These are phyloP conservation scores for Apodemus speciosus DNA, from an alignment of 2,113 vertebrate genomes.

Conservation along the genomic window DNA sequence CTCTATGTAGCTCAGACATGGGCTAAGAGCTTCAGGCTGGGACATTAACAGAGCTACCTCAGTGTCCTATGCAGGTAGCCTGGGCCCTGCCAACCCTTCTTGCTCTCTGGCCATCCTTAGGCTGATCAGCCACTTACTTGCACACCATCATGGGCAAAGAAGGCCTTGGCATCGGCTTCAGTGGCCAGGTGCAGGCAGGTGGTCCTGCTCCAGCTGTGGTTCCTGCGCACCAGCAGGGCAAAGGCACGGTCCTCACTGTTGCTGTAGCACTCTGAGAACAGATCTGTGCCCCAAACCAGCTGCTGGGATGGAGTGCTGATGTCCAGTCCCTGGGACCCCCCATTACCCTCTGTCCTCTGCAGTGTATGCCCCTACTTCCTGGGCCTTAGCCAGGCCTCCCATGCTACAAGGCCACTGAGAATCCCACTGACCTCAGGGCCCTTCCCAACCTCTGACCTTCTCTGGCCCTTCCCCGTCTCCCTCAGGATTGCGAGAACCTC, in stretches of 20 bases:
- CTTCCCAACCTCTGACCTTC: not conserved
- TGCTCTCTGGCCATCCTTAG: fast-evolving
- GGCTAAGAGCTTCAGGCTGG: not conserved
- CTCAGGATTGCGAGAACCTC: fast-evolving
- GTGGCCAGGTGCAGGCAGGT: conserved; percentile 95
- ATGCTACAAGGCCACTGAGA: not conserved
- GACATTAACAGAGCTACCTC: not conserved
- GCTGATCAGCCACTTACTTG: conserved; percentile 86
- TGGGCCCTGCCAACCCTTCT: not conserved
- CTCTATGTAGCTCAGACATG: not conserved
- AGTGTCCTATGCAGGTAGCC: not conserved
- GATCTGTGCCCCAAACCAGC: conserved; percentile 80
- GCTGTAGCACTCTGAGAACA: conserved; percentile 94
- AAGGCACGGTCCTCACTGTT: conserved; percentile 94
- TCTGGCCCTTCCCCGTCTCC: not conserved
- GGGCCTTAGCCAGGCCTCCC: not conserved
- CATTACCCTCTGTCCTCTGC: not conserved
- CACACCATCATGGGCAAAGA: conserved; percentile 96
- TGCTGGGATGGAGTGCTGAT: not conserved
- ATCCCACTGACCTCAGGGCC: not conserved
- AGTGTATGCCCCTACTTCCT: not conserved
- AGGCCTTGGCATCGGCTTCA: conserved; percentile 94
- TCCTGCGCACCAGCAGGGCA: conserved; percentile 92
- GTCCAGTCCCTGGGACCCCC: too few species aligned
- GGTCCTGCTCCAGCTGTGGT: conserved; percentile 91